Base-by-base conservation (phyloP, 2,113 vertebrate genomes). In the Petrocephalus zakoni region DNA sequence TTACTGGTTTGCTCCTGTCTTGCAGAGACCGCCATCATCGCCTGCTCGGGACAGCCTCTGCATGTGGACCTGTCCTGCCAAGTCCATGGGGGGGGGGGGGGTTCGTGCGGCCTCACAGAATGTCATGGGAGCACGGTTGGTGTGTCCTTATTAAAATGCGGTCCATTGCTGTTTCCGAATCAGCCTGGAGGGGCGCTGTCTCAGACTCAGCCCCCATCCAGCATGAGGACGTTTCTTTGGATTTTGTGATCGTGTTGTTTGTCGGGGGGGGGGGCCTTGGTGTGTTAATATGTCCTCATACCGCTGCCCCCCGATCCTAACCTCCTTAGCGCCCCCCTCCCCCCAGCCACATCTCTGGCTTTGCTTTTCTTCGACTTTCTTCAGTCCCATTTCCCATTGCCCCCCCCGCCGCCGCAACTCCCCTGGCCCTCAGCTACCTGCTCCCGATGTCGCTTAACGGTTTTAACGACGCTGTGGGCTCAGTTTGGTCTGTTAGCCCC, bases 361-460 rank as follows among this genome's bases (percentile, higher is more conserved):
- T 93, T 94, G n/a, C n/a, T n/a, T n/a, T n/a, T n/a, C n/a, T n/a
- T n/a, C n/a, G n/a, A n/a, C n/a, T n/a, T n/a, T n/a, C n/a, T n/a
- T n/a, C n/a, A n/a, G n/a, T 94, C 93, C 93, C 90, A 91, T 83
- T 91, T 92, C 92, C 90, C 90, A 89, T 88, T 90, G 56, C 86
- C 92, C 89, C 34, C 92, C 91, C 92, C 64, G n/a, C n/a, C n/a
- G n/a, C n/a, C n/a, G n/a, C n/a, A n/a, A n/a, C n/a, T n/a, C n/a
- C n/a, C n/a, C n/a, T n/a, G n/a, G n/a, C n/a, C n/a, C n/a, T n/a
- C n/a, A n/a, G n/a, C n/a, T n/a, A n/a, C 90, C 91, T 92, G 91
- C 94, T 93, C 61, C 9, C 1, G 92, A 89, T 93, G 92, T 84
- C 29, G 88, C 94, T 91, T 93, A 94, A 92, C 91, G 91, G 94